Conservation (phyloP, 2,888 invertebrate genomes). For the Folsomia manolachei region DNA sequence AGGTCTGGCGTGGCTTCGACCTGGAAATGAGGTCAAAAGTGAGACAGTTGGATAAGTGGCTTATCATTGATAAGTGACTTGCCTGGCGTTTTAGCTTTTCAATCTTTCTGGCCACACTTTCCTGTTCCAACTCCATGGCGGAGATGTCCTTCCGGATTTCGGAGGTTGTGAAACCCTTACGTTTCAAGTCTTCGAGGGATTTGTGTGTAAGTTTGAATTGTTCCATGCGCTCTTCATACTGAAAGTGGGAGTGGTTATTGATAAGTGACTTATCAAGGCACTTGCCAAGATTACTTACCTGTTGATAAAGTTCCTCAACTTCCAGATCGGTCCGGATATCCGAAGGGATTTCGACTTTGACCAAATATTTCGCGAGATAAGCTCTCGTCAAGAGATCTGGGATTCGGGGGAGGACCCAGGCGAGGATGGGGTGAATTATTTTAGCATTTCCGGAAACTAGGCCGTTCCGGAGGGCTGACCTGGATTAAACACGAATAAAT, state of each 20-base stretch:
- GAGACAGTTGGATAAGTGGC: not conserved
- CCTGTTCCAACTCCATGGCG: constrained; percentile 81
- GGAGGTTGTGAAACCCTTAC: constrained; percentile 64
- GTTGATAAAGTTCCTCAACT: constrained; percentile 66
- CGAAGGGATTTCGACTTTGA: constrained; percentile 69
- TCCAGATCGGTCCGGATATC: constrained; percentile 73
- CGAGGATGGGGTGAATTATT: constrained; percentile 46
- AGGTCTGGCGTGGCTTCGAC: constrained; percentile 66
- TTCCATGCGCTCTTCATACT: constrained; percentile 72
- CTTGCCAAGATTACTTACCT: constrained; percentile 55
- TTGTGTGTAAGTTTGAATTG: constrained; percentile 78
- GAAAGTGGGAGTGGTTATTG: constrained; percentile 38
- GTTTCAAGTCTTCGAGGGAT: constrained; percentile 64
- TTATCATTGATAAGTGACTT: not conserved
- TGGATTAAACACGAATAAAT: constrained; percentile 52
- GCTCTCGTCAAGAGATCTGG: constrained; percentile 75
- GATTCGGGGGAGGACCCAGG: constrained; percentile 71
- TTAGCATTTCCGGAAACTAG: constrained; percentile 70
- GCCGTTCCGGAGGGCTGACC: constrained; percentile 63
- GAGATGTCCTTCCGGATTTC: constrained; percentile 81
- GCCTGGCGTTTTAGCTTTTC: constrained; percentile 61
- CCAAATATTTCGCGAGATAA: constrained; percentile 71
- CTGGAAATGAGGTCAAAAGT: constrained; percentile 52
- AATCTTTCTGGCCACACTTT: constrained; percentile 66
- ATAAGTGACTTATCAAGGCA: too few species aligned